Evolutionary conservation across 2,113 vertebrate species (phyloP).

Genomic region (Nettapus auritus): DNA sequence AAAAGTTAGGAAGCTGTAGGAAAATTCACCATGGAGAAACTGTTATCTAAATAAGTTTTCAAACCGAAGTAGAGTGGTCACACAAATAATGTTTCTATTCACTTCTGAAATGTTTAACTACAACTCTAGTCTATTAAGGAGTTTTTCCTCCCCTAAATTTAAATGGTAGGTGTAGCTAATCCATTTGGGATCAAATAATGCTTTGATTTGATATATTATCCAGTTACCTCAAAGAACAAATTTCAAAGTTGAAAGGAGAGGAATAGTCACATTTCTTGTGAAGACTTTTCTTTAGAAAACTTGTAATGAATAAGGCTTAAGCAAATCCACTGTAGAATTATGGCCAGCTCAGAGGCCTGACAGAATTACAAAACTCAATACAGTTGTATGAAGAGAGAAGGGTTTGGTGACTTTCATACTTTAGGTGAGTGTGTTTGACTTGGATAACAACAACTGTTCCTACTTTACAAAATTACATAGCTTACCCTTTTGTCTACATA

Average conservation of each 20-base stretch:
- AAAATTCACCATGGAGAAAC: background rate
- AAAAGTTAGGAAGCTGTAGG: background rate
- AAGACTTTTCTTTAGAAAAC: background rate
- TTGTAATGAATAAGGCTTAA: background rate
- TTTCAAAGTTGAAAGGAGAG: background rate
- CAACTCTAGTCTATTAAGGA: background rate
- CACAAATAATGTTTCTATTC: background rate
- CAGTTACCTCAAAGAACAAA: background rate
- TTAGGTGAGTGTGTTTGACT: background rate
- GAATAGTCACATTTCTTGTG: background rate
- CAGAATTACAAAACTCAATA: background rate
- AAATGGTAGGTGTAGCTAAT: background rate
- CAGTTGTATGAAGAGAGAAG: background rate
- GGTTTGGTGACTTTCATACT: background rate
- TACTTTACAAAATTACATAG: background rate
- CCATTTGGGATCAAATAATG: background rate
- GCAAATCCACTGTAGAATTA: background rate
- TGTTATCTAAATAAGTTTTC: background rate
- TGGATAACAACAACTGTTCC: background rate
- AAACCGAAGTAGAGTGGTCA: background rate
- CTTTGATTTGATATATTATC: background rate
- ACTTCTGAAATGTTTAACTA: background rate
- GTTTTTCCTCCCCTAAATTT: background rate
- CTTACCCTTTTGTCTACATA: background rate
- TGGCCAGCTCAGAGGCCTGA: background rate